These are phyloP conservation scores for Trinectes maculatus DNA, from an alignment of 2,113 vertebrate genomes.

Conservation along the genomic window DNA sequence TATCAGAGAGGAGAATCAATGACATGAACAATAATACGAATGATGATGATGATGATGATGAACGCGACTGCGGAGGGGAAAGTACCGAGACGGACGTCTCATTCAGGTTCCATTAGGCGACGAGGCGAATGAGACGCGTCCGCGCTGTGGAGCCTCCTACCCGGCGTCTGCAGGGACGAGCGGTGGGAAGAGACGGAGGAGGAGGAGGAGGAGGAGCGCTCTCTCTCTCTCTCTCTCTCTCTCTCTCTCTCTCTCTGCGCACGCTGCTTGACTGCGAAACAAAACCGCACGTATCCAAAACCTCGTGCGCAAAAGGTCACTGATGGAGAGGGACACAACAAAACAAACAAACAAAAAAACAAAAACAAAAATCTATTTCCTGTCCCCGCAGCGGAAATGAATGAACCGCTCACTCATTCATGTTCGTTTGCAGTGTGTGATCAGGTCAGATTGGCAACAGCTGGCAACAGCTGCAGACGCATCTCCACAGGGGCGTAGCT, in stretches of 20 bases:
- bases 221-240: slow-evolving; percentile 40
- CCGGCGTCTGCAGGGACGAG: slow-evolving; percentile 60
- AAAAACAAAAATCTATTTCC: background rate
- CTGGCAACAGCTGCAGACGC: too few relatives aligned
- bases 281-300: too few relatives aligned
- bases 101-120: slow-evolving; percentile 65
- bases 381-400: background rate
- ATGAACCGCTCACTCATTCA: background rate
- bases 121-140: slow-evolving; percentile 47
- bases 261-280: too few relatives aligned
- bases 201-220: slow-evolving; percentile 53
- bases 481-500: slow-evolving; percentile 11
- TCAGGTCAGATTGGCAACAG: background rate
- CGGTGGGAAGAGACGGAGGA: slow-evolving; percentile 44
- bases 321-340: too few relatives aligned
- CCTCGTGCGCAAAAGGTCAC: too few relatives aligned
- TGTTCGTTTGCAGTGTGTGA: too few relatives aligned
- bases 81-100: slow-evolving; percentile 49
- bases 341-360: too few relatives aligned
- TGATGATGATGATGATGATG: background rate
- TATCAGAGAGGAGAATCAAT: slow-evolving; percentile 6
- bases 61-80: slow-evolving; percentile 35
- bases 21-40: slow-evolving; percentile 23
- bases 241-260: slow-evolving; percentile 47
- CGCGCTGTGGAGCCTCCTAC: slow-evolving; percentile 46